These are phyloP conservation scores for Isoperla grammatica DNA, from an alignment of 2,888 invertebrate genomes.

Conservation along the genomic window DNA sequence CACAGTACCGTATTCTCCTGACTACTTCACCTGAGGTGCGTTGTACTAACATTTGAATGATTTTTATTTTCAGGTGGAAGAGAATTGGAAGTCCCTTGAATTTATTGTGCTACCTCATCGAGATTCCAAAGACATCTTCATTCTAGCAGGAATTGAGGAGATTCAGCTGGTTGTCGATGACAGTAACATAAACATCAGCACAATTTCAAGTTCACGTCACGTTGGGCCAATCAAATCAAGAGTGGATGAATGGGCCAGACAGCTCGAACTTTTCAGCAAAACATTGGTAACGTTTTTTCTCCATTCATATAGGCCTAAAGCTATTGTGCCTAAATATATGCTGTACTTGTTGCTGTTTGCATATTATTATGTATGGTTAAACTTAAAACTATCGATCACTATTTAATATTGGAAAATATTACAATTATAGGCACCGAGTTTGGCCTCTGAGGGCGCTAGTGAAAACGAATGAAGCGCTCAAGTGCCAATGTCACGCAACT, in stretches of 20 bases:
- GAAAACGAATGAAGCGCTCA: no score
- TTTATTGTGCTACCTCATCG: constrained; percentile 72
- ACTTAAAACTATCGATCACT: no score
- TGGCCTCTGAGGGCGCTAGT: no score
- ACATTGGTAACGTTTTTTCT: constrained; percentile 58
- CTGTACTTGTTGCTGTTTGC: no score
- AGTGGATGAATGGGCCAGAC: constrained; percentile 76
- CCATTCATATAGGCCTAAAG: no score
- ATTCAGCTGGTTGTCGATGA: constrained; percentile 77
- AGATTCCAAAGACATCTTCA: constrained; percentile 75
- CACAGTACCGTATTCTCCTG: no score
- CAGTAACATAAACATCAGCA: constrained; percentile 77
- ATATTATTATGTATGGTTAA: no score
- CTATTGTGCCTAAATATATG: no score
- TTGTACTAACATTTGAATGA: neutral
- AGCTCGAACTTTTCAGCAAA: constrained; percentile 70
- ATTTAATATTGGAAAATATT: no score
- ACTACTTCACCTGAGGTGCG: no score
- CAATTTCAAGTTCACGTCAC: constrained; percentile 79
- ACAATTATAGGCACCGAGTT: no score
- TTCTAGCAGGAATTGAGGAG: constrained; percentile 80
- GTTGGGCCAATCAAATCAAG: constrained; percentile 76
- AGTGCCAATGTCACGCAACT: no score
- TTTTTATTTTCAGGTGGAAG: constrained; percentile 61
- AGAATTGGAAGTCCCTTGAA: constrained; percentile 74